phyloP scores from a whole-genome alignment of 2,113 vertebrate species.

The Penelope pileata region DNA sequence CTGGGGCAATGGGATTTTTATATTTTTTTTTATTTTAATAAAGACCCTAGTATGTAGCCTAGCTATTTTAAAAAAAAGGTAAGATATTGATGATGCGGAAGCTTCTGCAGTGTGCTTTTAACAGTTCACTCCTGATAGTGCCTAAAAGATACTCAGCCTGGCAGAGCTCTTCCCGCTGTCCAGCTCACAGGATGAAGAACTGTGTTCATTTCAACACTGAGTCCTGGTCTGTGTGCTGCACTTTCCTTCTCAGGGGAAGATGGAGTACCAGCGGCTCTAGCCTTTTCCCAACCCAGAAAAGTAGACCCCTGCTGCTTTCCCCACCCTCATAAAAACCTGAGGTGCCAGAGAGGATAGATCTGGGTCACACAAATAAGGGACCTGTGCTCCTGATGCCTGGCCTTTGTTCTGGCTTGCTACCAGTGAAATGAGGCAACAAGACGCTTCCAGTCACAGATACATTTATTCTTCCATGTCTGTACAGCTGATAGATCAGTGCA shows the following conservation, averaged over 20 bases:
- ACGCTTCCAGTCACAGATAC: constrained; percentile 21
- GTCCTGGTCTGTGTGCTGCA: neutral
- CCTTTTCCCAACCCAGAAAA: neutral
- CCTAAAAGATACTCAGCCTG: neutral
- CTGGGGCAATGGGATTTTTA: neutral
- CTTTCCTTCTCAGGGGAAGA: neutral
- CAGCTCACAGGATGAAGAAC: neutral
- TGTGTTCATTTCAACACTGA: rapidly evolving
- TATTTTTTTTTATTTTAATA: neutral
- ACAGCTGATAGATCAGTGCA: constrained; percentile 50
- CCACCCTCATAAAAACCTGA: neutral
- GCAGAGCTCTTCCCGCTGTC: neutral
- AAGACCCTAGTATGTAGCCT: neutral
- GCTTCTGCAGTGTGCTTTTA: neutral
- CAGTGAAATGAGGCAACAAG: constrained; percentile 29
- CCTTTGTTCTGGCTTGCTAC: neutral
- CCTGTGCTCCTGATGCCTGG: neutral
- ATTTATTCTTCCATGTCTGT: constrained; percentile 58
- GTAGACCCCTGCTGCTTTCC: neutral
- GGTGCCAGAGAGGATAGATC: neutral
- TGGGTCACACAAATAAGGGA: neutral
- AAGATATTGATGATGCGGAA: neutral
- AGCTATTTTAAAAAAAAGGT: neutral
- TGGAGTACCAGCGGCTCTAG: neutral
- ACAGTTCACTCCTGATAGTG: neutral